A percentile compares a stretch with the other conserved stretches of the same genome.
These are phyloP conservation scores for Nematolebias whitei DNA, from an alignment of 2,113 vertebrate species.

Conservation along the genomic window DNA sequence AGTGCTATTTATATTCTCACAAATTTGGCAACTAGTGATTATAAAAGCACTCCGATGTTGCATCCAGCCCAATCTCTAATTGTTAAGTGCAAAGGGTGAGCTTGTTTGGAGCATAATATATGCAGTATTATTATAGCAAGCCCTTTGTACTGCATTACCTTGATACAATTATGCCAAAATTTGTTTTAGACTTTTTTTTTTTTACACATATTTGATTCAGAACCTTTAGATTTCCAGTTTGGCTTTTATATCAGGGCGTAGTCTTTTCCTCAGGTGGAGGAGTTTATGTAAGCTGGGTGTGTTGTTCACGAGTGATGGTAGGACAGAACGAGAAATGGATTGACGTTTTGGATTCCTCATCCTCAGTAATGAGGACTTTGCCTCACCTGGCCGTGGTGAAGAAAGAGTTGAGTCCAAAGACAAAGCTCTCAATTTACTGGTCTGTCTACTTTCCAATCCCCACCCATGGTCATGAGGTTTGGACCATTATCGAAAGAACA, in stretches of 20 bases:
- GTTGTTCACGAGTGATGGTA: too few species aligned
- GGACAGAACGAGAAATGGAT: too few species aligned
- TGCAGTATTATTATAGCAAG: neutral
- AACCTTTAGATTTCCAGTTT: neutral
- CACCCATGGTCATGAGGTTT: too few species aligned
- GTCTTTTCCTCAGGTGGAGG: too few species aligned
- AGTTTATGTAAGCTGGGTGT: too few species aligned
- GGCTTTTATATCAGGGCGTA: neutral
- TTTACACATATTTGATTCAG: neutral
- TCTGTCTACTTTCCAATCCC: too few species aligned
- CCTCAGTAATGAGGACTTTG: too few species aligned
- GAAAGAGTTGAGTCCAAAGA: too few species aligned
- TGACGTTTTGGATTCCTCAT: too few species aligned
- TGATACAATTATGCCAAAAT: neutral
- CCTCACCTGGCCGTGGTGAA: too few species aligned
- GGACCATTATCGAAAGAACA: too few species aligned
- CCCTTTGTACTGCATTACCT: slow-evolving; percentile 13
- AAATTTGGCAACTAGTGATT: slow-evolving; percentile 69
- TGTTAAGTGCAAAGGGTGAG: slow-evolving; percentile 34
- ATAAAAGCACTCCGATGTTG: slow-evolving; percentile 49
- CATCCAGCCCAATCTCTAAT: slow-evolving; percentile 20
- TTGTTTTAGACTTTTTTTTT: neutral
- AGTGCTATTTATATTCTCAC: slow-evolving; percentile 71
- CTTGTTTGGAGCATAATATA: slow-evolving; percentile 12
- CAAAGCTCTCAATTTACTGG: too few species aligned